Base-by-base conservation (phyloP, 2,797 vertebrate species). In the Yasuhikotakia modesta region DNA sequence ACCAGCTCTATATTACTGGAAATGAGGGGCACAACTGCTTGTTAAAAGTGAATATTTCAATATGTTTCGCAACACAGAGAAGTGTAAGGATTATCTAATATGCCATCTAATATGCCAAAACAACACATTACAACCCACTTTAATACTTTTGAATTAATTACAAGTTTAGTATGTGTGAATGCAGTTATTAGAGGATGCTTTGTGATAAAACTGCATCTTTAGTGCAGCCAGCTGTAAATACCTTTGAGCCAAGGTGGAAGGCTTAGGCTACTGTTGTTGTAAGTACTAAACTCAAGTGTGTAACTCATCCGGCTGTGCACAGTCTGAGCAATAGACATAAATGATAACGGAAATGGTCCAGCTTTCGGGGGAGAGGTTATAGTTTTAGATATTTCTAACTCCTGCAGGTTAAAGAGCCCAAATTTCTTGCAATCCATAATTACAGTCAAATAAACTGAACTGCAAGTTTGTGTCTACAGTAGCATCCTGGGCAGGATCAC, bases 1-100 rank as follows among this genome's bases (percentile, higher is more conserved):
- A 45, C 35, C 14, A 50, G 11, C 30, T 13, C 8, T 52, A 19
- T 14, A 14, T 55, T 22, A 22, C 53, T 66, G 73, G 48, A 21
- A 75, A 55, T 17, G 16, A 75, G 4, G 16, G 30, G 30, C 5
- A 52, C n/a, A 4, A 52, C 21, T 64, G 12, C 17, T 30, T 48
- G 55, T 32, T 21, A 61, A 48, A 48, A 53, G 7, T 48, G 11
- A 60, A 21, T 63, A 19, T 35, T n/a, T 0, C 60, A 35, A 35
- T 24, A 39, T 11, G 4, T 17, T 48, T 48, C 55, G 68, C 65
- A 60, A 30, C 19, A 60, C 21, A 32, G 12, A 3, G 12, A 76
- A 46, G 64, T 76, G 64, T 48, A n/a, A 30, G 8, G n/a, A 69
- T 30, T 2, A 30, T 61, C 58, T 61, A 2, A 32, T 55, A 68